phyloP scores from a whole-genome alignment of 2,888 invertebrate species.

The Caenorhabditis panamensis region DNA sequence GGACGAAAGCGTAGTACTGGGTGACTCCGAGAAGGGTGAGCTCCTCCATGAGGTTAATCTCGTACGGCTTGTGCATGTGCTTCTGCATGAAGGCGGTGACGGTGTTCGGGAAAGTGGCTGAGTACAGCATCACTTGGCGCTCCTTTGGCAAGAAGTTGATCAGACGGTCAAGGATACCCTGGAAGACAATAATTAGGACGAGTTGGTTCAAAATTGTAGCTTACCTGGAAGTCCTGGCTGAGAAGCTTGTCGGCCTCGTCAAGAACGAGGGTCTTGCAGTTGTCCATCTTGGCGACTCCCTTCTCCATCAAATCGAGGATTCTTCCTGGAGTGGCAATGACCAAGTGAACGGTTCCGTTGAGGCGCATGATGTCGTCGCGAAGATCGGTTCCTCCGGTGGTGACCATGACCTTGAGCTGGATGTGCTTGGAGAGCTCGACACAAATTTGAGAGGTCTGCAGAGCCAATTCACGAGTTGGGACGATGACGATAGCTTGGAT shows the following conservation, averaged over 20 bases:
- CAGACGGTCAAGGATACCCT: slow-evolving; percentile 96
- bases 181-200: slow-evolving; percentile 21
- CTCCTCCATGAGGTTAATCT: slow-evolving; percentile 99
- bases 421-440: slow-evolving; percentile 98
- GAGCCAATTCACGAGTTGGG: slow-evolving; percentile 97
- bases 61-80: slow-evolving; percentile 94
- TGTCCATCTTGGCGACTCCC: slow-evolving; percentile 92
- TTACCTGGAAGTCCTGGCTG: slow-evolving; percentile 94
- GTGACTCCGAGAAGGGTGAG: slow-evolving; percentile 98
- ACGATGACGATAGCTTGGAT: slow-evolving; percentile 97
- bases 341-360: slow-evolving; percentile 95
- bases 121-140: slow-evolving; percentile 97
- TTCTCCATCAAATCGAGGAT: slow-evolving; percentile 99
- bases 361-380: slow-evolving; percentile 99
- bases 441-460: slow-evolving; percentile 99
- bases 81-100: slow-evolving; percentile 99
- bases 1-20: slow-evolving; percentile 99
- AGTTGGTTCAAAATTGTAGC: background rate
- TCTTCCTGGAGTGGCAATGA: slow-evolving; percentile 98
- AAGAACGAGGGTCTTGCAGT: slow-evolving; percentile 96
- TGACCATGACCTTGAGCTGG: slow-evolving; percentile 98
- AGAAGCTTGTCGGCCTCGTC: slow-evolving; percentile 99
- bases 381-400: slow-evolving; percentile 94
- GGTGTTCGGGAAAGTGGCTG: slow-evolving; percentile 98
- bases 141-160: slow-evolving; percentile 93